Evolutionary conservation across 2,113 vertebrate species (phyloP), one percentile per base, ranked within the genome.

Genomic region (Phalacrocorax aristotelis): DNA sequence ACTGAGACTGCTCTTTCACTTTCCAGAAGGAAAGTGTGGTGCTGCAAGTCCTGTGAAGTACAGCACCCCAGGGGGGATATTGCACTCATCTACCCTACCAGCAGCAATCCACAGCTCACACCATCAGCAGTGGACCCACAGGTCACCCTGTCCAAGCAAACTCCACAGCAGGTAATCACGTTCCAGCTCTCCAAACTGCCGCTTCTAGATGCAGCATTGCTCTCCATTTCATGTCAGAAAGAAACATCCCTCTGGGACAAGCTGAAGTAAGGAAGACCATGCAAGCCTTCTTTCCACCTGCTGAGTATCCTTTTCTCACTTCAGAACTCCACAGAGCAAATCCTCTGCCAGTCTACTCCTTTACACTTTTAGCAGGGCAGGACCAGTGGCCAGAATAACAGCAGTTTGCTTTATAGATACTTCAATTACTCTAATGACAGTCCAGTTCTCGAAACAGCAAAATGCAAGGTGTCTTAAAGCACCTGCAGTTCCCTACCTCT

Each of bases 101-200:
- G 57, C 22, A 87, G 36, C 51, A 42, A 54, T 13, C 30, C 40
- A 36, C 36, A 57, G 40, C 7, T 65, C 19, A 4, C 1, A 3
- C 13, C 3, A 2, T 16, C 21, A 15, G 17, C 42, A 16, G 10
- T 2, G 5, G 46, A 91, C 48, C 46, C n/a, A 13, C 0, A 5
- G 27, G 40, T 34, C n/a, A 27, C 58, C 30, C 62, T 0, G 0
- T 54, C 55, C 34, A n/a, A 64, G 55, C 46, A 60, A 30, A 23
- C 11, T 44, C 51, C 1, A 6, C 51, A 36, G 25, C 1, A 5
- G 5, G 19, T 44, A 44, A 60, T 46, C 10, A 34, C 9, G 1
- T 21, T 54, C 30, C 46, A 61, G 21, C 11, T 54, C 34, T 48
- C 65, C 15, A 62, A 57, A 32, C 7, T 23, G 18, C 36, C 74